Evolutionary conservation across 2,113 vertebrate genomes (phyloP), one percentile per base, ranked within the genome.

Genomic region (Gallinago media): DNA sequence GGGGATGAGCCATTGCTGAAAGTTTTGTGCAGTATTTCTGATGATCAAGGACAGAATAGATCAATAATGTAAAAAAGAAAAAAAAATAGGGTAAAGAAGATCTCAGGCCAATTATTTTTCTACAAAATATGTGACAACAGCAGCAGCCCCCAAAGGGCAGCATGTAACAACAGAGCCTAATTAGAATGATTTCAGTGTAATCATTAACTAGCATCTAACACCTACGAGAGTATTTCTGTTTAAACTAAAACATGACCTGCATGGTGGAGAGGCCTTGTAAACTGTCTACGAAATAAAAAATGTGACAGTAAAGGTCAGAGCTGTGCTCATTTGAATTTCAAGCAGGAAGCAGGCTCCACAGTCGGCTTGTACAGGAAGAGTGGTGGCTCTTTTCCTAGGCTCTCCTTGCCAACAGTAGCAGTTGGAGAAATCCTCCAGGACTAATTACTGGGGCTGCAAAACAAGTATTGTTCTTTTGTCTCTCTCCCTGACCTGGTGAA

Each of bases 241-340:
- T 98, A 98, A 98, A 98, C 98, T 98, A 98, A 98, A 98, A 98
- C 98, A 99, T 98, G 98, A 98, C 98, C 98, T 97, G 98, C 97
- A 97, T 98, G 95, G 98, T 96, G 96, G 97, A 98, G 97, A 97
- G 97, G 97, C 98, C 98, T 98, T 98, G 98, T 98, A 98, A 98
- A 98, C 98, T 98, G 98, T 98, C 98, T 96, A 94, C 22, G 94
- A 98, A 98, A 98, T 98, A 97, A 98, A 98, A 98, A 98, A 98
- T 98, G 96, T 98, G 98, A 98, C 98, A 98, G 98, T 96, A 98
- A 98, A 98, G 98, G 98, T 99, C 98, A 98, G 97, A 95, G 92
- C 95, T 42, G 52, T 85, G 50, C 96, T 98, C 94, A 98, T 98
- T 97, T 98, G 98, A 98, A 98, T 99, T 98, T 98, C 97, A 98